phyloP scores from a whole-genome alignment of 2,888 invertebrate species.

The Ennomos erosarius region DNA sequence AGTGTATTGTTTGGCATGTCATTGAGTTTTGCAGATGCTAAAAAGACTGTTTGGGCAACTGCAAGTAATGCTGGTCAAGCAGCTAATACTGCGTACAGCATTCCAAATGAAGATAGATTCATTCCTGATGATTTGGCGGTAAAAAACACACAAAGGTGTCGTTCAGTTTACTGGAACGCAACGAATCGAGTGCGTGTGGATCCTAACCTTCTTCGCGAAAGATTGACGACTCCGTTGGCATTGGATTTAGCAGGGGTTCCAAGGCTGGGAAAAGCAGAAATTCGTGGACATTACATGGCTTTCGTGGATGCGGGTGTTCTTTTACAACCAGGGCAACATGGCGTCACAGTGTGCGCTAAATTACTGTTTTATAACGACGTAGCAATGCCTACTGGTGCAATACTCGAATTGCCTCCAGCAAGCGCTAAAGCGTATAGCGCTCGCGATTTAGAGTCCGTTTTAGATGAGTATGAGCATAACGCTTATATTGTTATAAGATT shows the following conservation, averaged over 20 bases:
- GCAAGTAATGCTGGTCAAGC: constrained; percentile 58
- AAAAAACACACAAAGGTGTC: constrained; percentile 47
- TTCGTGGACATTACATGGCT: constrained; percentile 71
- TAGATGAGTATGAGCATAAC: constrained; percentile 64
- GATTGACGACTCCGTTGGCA: constrained; percentile 58
- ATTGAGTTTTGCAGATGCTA: constrained; percentile 54
- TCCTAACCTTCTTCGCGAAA: constrained; percentile 48
- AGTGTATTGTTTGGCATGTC: constrained; percentile 61
- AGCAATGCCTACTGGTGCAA: constrained; percentile 42
- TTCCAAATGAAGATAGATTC: constrained; percentile 64
- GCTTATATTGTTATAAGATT: constrained; percentile 66
- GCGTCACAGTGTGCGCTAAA: constrained; percentile 62
- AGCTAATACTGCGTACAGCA: constrained; percentile 57
- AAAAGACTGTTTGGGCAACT: constrained; percentile 68
- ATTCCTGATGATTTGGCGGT: constrained; percentile 57
- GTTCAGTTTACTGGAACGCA: constrained; percentile 71
- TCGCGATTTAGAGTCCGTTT: constrained; percentile 54
- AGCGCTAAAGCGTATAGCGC: constrained; percentile 65
- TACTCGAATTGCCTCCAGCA: constrained; percentile 67
- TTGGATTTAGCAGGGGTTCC: constrained; percentile 77
- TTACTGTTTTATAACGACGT: constrained; percentile 59
- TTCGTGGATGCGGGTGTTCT: constrained; percentile 66
- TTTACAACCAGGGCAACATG: constrained; percentile 64
- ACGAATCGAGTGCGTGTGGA: constrained; percentile 73
- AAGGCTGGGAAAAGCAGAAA: constrained; percentile 65